Evolutionary conservation across 2,888 invertebrate species (phyloP).

Genomic region (Clostera curtula): DNA sequence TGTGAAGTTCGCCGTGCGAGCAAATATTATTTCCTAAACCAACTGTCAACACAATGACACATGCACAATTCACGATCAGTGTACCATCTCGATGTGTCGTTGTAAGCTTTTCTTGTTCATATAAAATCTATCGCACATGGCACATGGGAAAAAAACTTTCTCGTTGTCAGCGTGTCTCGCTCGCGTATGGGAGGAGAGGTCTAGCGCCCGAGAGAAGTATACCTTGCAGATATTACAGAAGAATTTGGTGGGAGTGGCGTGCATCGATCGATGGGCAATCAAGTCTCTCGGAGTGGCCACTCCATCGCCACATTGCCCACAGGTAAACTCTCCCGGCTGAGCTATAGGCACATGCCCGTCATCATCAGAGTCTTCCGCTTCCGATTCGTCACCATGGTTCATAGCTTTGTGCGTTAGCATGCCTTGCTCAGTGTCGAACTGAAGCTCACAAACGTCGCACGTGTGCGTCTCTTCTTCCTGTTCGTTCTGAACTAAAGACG

Average conservation of each 20-base stretch:
- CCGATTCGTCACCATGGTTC: conserved; percentile 66
- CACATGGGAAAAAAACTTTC: conserved; percentile 74
- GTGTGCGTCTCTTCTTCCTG: conserved; percentile 53
- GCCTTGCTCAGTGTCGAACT: conserved; percentile 73
- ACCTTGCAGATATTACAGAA: conserved; percentile 76
- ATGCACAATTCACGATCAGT: conserved; percentile 55
- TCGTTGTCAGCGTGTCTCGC: conserved; percentile 68
- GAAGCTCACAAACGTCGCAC: conserved; percentile 77
- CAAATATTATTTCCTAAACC: no score
- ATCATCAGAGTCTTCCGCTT: conserved; percentile 52
- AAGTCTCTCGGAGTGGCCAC: conserved; percentile 71
- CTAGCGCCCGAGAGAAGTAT: conserved; percentile 60
- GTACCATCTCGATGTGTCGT: conserved; percentile 71
- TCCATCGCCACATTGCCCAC: conserved; percentile 72
- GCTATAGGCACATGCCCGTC: conserved; percentile 42
- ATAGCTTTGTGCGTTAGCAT: conserved; percentile 74
- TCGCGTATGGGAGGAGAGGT: conserved; percentile 64
- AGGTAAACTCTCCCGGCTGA: conserved; percentile 66
- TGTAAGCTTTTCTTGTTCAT: conserved; percentile 72
- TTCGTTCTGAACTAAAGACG: conserved; percentile 28
- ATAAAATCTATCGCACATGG: conserved; percentile 74
- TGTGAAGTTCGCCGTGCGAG: no score
- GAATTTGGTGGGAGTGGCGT: conserved; percentile 65
- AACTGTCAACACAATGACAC: no score
- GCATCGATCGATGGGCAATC: conserved; percentile 73